phyloP scores from a whole-genome alignment of 2,797 vertebrate species.

The Phalanger gymnotis region DNA sequence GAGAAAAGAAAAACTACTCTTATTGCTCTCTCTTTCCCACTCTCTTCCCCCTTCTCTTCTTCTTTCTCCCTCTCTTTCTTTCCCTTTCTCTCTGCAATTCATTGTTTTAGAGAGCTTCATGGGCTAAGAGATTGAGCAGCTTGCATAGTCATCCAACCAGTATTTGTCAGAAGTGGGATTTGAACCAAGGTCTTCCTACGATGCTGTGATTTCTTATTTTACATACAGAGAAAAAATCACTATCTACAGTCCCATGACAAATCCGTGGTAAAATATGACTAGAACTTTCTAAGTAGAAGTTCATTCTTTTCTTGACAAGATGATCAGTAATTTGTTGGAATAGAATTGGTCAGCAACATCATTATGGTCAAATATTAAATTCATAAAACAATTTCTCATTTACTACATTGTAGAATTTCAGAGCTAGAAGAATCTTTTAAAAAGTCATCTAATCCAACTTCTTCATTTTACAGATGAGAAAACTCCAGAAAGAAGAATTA shows the following conservation, averaged over 20 bases:
- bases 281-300: not conserved
- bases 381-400: not conserved
- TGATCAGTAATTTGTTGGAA: not conserved
- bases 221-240: not conserved
- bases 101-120: not conserved
- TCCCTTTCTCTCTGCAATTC: not conserved
- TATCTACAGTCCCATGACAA: not conserved
- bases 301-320: not conserved
- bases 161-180: not conserved
- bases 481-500: not conserved
- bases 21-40: no score
- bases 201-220: not conserved
- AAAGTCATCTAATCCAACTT: not conserved
- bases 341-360: not conserved
- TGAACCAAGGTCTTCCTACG: not conserved
- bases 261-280: no score
- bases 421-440: not conserved
- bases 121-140: not conserved
- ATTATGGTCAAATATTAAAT: not conserved
- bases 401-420: not conserved
- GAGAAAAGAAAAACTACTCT: not conserved
- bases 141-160: not conserved
- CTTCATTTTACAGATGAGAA: not conserved
- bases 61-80: not conserved
- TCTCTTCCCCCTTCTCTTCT: not conserved